Base-by-base conservation (phyloP, 2,113 vertebrate species). In the Oxygymnocypris stewartii region DNA sequence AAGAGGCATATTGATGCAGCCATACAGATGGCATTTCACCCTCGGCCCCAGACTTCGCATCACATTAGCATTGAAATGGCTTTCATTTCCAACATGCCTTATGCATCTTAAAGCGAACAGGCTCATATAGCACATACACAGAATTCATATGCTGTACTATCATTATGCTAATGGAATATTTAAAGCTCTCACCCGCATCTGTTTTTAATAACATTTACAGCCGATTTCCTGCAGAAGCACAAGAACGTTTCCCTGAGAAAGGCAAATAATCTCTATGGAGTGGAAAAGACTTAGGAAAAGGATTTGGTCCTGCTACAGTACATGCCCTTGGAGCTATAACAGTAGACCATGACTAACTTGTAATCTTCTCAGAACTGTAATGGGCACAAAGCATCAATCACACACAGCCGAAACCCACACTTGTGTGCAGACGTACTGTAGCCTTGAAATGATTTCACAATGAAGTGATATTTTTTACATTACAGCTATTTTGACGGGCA, bases 331-430 rank as follows among this genome's bases (percentile, higher is more conserved):
- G 63, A 37, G 80, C 42, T 71, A 9, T 82, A 69, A 82, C 63
- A 31, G 63, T 47, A 47, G 63, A 69, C 59, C 80, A 44, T 82
- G 63, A 82, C 80, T 82, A 82, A 82, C 80, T 71, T 67, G 18
- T 69, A 71, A 82, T 82, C 80, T 82, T 69, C 63, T 69, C 25
- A 10, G 59, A 82, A 49, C 44, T 31, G 63, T 82, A 51, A 82
- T 82, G 63, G 59, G 63, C 63, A 51, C 80, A 82, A 82, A 82
- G 80, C 80, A 82, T 82, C 63, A 82, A 71, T 82, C 80, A 71
- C 80, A 35, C 42, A 51, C 63, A 71, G 63, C 44, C 4, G 1
- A 69, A 82, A 35, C 63, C 25, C 59, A 18, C 42, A 82, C 40
- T 69, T 25, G n/a, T 31, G 44, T 69, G 63, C 42, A 49, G 63